Percentiles rank a stretch among this genome's conserved stretches.
Evolutionary conservation across 2,113 vertebrate genomes (phyloP).

Genomic region (Felis catus): F.catus_Fca126_mat1.0 CM031424.1:84230501-84231000

Average conservation of each 20-base stretch:
- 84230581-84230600: neutral
- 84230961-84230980: constrained; percentile 22
- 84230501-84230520: neutral
- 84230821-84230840: neutral
- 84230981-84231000: neutral
- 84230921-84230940: neutral
- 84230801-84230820: neutral
- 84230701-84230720: neutral
- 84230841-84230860: neutral
- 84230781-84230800: neutral
- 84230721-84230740: neutral
- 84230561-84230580: neutral
- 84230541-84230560: neutral
- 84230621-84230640: neutral
- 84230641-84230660: neutral
- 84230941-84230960: neutral
- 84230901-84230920: neutral
- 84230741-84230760: constrained; percentile 26
- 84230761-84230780: neutral
- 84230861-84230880: neutral
- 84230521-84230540: neutral
- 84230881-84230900: neutral
- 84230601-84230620: neutral
- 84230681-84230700: neutral
- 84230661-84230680: constrained; percentile 43